Conservation (phyloP, 2,888 invertebrate genomes). For the Oligia latruncula region DNA sequence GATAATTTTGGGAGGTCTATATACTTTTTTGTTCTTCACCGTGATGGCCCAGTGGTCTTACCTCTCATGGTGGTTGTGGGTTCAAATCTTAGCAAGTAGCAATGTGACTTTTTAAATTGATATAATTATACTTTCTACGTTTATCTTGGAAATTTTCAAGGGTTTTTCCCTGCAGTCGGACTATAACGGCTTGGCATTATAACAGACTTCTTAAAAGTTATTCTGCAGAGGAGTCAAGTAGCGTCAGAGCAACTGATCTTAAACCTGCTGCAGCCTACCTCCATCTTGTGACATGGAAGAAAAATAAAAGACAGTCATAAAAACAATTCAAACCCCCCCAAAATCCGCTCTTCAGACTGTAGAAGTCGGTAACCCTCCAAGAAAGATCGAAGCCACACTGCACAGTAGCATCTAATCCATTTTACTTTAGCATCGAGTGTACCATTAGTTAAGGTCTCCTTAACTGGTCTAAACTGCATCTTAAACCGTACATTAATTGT, state of each 20-base stretch:
- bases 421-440: slow-evolving; percentile 68
- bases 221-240: neutral
- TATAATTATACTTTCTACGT: neutral
- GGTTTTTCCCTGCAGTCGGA: neutral
- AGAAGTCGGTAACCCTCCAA: slow-evolving; percentile 41
- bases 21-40: neutral
- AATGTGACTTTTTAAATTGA: neutral
- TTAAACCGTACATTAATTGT: slow-evolving; percentile 80
- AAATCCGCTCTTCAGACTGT: slow-evolving; percentile 17
- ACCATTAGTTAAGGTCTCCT: slow-evolving; percentile 74
- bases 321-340: neutral
- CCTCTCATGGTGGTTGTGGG: too few relatives aligned
- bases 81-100: too few relatives aligned
- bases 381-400: slow-evolving; percentile 55
- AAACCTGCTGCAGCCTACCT: neutral
- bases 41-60: neutral
- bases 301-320: neutral
- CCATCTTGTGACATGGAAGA: neutral
- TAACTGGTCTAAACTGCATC: slow-evolving; percentile 78
- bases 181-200: neutral
- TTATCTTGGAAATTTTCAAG: neutral
- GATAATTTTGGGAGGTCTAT: neutral
- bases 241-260: neutral
- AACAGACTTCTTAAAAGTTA: neutral
- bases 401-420: slow-evolving; percentile 59